Base-by-base conservation (phyloP, 2,888 invertebrate species). In the Phalera bucephala region DNA sequence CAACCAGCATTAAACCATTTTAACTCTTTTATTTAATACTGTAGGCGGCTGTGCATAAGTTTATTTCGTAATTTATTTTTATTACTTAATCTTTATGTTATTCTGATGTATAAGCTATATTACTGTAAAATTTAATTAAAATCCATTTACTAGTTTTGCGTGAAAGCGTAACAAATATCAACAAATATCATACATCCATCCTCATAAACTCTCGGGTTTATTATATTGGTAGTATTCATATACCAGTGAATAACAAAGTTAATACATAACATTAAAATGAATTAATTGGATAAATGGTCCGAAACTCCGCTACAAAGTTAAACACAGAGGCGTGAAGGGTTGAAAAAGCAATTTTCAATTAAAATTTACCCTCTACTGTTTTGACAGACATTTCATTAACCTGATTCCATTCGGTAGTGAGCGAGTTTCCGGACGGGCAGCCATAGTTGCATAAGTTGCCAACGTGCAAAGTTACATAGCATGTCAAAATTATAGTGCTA, bases 301-400 rank as follows among this genome's bases (percentile, higher is more conserved):
- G 31, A 36, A 47, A 33, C 35, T 45, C 28, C 8, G 27, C 11
- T 21, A 25, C 33, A 32, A 60, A 72, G 52, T 68, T 62, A 61
- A 64, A 64, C 52, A 65, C 45, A 46, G 52, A 68, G 65, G 66
- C 72, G 72, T 63, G 66, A 70, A 69, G 56, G 62, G 65, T 67
- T 73, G 71, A 64, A 76, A 77, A 75, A 78, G 72, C 75, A 64
- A 79, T 77, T 72, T 86, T 78, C 78, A 80, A 83, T 85, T 84
- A 80, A 83, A 84, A 73, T 78, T 75, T 60, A 55, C 64, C 60
- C 64, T 60, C 67, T 50, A 59, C 62, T 63, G 64, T 76, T 79
- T 79, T 85, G 85, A 87, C 78, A 79, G 88, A 85, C 86, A 57
- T 86, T 87, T 85, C 82, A 87, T 87, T 88, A 85, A 81, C 86